Base-by-base conservation (phyloP, 2,113 vertebrate species). In the Pituophis catenifer region DNA sequence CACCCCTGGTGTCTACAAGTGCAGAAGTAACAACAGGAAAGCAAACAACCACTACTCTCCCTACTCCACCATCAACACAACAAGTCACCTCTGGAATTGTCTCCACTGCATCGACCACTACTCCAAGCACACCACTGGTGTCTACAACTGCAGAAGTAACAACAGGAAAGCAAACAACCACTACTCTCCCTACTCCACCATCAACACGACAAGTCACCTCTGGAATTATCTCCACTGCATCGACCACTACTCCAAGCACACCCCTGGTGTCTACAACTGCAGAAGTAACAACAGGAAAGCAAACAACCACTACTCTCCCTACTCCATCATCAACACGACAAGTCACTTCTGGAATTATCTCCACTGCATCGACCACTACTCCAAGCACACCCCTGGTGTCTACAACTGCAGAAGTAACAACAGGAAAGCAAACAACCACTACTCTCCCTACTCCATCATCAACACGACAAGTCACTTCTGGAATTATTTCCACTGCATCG, bases 191-290 rank as follows among this genome's bases (percentile, higher is more conserved):
- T 81, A 23, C 21, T 24, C 10, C 59, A 62, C 8, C 24, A 26
- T 2, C 23, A 62, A 62, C 58, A 24, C 2, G 15, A 15, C 5
- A 10, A 7, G 13, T 7, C 8, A 75, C 29, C 1, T 3, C 11
- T 6, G 38, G 38, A 12, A 0, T 19, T 3, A 3, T 50, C 13
- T 23, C 12, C 2, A 53, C 8, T 3, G 1, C 1, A 5, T 1
- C 2, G 0, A n/a, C 48, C 86, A 48, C 26, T 23, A 86, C 5
- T 15, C 87, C 1, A n/a, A 55, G 24, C 86, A 55, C 87, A 15
- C 2, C 2, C 0, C 0, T 5, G 11, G 62, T n/a, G 11, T 1
- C 26, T 1, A 70, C 62, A n/a, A 70, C 11, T 12, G 7, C 48
- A 0, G 5, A 0, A n/a, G 6, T n/a, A 8, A 23, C 24, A 58